phyloP scores from a whole-genome alignment of 2,888 invertebrate genomes.

The Thereva nobilitata region DNA sequence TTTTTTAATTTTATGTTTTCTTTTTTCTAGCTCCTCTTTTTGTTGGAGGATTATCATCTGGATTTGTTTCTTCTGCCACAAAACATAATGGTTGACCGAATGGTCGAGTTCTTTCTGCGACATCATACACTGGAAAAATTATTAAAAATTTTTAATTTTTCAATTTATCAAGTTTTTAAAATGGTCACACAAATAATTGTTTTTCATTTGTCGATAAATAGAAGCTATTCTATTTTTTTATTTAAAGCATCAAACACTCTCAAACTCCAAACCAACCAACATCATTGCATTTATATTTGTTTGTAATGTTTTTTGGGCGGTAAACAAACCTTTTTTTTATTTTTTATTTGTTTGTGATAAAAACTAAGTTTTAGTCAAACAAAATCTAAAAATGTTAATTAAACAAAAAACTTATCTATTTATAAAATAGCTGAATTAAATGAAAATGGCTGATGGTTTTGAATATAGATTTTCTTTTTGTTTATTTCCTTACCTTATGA shows the following conservation, averaged over 20 bases:
- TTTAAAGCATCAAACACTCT: constrained; percentile 14
- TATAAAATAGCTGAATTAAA: no score
- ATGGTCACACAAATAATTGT: not conserved
- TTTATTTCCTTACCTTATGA: no score
- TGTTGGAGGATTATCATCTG: constrained; percentile 44
- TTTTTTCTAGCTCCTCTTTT: constrained; percentile 47
- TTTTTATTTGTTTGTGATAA: not conserved
- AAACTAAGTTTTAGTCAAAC: not conserved
- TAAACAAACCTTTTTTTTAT: not conserved
- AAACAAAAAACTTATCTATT: no score
- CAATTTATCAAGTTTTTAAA: not conserved
- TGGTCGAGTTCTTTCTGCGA: constrained; percentile 63
- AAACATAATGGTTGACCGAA: constrained; percentile 82
- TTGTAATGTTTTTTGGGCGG: constrained; percentile 35
- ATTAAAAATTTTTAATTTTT: constrained; percentile 11
- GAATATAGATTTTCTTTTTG: no score
- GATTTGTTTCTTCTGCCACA: constrained; percentile 59
- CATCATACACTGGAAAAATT: constrained; percentile 36
- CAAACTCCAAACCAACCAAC: constrained; percentile 43
- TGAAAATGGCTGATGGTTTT: no score
- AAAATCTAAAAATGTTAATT: no score
- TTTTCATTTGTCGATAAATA: not conserved
- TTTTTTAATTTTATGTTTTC: constrained; percentile 42
- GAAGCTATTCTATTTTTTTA: constrained; percentile 8
- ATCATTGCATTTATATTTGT: constrained; percentile 41